Conservation (phyloP, 2,797 vertebrate genomes). For the Schizopygopsis pylzovi region DNA sequence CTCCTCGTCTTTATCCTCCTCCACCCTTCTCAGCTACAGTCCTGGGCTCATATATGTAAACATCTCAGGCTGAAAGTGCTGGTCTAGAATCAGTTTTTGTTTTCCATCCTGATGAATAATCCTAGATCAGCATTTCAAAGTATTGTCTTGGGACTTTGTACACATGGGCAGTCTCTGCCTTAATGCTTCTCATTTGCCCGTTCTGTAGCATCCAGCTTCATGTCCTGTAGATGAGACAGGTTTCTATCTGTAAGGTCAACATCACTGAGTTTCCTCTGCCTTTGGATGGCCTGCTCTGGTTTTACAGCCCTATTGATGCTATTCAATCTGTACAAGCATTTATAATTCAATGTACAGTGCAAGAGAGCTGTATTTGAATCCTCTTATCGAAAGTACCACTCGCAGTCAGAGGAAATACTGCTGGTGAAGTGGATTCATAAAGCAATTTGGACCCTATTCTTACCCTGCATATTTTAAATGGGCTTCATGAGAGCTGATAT, state of each 20-base stretch:
- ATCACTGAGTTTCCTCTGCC: conserved; percentile 41
- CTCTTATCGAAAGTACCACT: conserved; percentile 41
- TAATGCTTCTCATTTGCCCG: conserved; percentile 27
- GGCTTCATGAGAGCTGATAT: background rate
- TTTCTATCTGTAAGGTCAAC: conserved; percentile 18
- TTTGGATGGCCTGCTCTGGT: conserved; percentile 34
- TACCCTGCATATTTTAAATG: conserved; percentile 43
- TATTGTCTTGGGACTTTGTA: background rate
- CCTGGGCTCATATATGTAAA: conserved; percentile 13
- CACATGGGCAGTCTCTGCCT: conserved; percentile 14
- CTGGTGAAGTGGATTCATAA: conserved; percentile 65
- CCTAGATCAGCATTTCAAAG: conserved; percentile 10
- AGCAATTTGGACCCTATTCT: conserved; percentile 57
- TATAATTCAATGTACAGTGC: conserved; percentile 16
- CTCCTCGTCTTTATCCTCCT: background rate
- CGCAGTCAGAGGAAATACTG: conserved; percentile 67
- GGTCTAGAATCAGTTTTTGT: conserved; percentile 31
- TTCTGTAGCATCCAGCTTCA: conserved; percentile 40
- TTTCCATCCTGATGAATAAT: conserved; percentile 17
- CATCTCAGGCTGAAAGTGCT: conserved; percentile 9
- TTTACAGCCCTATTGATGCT: conserved; percentile 36
- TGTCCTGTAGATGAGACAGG: conserved; percentile 27
- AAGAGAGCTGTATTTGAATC: conserved; percentile 37
- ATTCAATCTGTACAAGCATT: conserved; percentile 30
- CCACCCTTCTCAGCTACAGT: background rate